phyloP scores from a whole-genome alignment of 2,888 invertebrate species.

The Erebia ligea region DNA sequence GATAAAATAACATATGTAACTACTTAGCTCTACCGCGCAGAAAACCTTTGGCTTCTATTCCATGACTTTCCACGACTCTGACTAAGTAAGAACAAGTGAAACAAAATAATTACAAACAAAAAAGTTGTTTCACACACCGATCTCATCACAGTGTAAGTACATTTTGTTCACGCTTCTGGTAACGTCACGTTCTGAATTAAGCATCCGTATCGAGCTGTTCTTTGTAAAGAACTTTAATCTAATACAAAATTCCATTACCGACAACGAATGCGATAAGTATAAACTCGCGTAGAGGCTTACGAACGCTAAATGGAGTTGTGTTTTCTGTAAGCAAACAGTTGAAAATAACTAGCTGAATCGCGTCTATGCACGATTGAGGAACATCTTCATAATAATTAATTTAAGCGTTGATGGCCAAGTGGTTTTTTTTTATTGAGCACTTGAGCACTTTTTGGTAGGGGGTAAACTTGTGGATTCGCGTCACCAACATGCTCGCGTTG shows the following conservation, averaged over 20 bases:
- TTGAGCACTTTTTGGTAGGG: too few species aligned
- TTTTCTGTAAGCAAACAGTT: background rate
- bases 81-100: background rate
- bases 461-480: too few species aligned
- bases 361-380: too few species aligned
- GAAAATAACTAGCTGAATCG: too few species aligned
- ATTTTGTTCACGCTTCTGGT: conserved; percentile 10
- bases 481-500: too few species aligned
- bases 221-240: conserved; percentile 22
- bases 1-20: too few species aligned
- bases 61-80: too few species aligned
- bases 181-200: conserved; percentile 23
- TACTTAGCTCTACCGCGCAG: too few species aligned
- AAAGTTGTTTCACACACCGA: background rate
- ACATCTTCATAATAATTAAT: too few species aligned
- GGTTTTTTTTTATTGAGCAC: too few species aligned
- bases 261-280: conserved; percentile 11
- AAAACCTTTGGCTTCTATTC: too few species aligned
- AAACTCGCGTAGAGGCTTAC: conserved; percentile 8
- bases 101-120: background rate
- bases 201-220: conserved; percentile 18
- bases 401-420: too few species aligned
- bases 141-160: background rate
- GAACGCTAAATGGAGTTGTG: conserved; percentile 13
- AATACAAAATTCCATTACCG: conserved; percentile 22